Conservation (phyloP, 2,113 vertebrate species). For the Agelaius tricolor region DNA sequence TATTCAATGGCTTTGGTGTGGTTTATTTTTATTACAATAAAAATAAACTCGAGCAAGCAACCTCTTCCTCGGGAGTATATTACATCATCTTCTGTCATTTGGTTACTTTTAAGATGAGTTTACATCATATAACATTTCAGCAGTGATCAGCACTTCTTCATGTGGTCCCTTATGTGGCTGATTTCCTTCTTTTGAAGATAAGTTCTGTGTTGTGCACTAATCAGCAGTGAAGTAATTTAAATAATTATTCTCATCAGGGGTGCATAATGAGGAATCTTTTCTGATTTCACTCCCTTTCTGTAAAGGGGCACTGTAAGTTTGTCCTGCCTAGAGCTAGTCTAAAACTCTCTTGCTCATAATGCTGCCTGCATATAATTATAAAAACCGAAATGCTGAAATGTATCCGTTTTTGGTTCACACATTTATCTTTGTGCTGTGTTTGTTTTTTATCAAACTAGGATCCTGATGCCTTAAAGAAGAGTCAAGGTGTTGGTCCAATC, state of each 20-base stretch:
- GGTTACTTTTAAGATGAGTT: neutral
- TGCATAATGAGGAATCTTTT: neutral
- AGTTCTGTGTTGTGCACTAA: neutral
- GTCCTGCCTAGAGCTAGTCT: neutral
- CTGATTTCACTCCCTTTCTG: neutral
- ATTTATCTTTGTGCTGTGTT: neutral
- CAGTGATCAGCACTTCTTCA: neutral
- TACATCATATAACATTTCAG: neutral
- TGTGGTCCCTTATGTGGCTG: neutral
- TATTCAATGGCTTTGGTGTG: neutral
- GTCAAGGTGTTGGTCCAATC: constrained; percentile 96
- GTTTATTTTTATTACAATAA: neutral
- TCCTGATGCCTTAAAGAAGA: constrained; percentile 94
- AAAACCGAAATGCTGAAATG: neutral
- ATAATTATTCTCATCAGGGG: neutral
- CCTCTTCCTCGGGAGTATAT: neutral
- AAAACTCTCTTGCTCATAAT: neutral
- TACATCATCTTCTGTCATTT: neutral
- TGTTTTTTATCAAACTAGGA: constrained; percentile 77
- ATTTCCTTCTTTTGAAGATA: neutral
- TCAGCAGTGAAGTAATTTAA: neutral
- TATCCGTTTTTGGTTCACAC: neutral
- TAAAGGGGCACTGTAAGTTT: neutral
- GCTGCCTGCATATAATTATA: neutral
- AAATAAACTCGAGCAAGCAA: neutral